A percentile compares a stretch with the other conserved stretches of the same genome.
These are phyloP conservation scores for Caenorhabditis imperialis DNA, from an alignment of 2,888 invertebrate species.

Conservation along the genomic window DNA sequence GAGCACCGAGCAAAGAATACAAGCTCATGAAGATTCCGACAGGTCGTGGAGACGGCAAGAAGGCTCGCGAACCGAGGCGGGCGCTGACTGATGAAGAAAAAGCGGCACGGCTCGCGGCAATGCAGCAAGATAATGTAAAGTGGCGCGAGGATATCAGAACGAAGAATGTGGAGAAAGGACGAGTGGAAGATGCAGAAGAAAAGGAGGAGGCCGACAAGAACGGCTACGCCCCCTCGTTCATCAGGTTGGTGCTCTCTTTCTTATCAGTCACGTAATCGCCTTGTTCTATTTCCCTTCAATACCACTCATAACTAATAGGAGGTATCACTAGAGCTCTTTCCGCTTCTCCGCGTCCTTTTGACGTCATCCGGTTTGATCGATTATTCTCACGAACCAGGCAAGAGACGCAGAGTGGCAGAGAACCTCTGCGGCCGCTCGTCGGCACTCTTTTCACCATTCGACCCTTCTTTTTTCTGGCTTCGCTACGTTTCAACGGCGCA, in stretches of 20 bases:
- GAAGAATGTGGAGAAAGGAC: constrained; percentile 35
- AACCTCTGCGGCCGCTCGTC: too few relatives aligned
- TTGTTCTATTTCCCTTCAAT: too few relatives aligned
- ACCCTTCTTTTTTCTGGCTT: too few relatives aligned
- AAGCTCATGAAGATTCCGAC: constrained; percentile 47
- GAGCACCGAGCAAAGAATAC: constrained; percentile 32
- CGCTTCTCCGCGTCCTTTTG: too few relatives aligned
- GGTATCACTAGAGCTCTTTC: too few relatives aligned
- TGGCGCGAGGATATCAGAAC: constrained; percentile 55
- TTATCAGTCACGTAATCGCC: too few relatives aligned
- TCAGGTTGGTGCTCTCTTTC: constrained; percentile 37
- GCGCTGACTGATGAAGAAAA: constrained; percentile 60
- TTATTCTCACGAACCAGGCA: too few relatives aligned
- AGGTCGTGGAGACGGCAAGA: constrained; percentile 25
- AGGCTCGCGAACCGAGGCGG: constrained; percentile 42
- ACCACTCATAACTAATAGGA: too few relatives aligned
- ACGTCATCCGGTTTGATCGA: too few relatives aligned
- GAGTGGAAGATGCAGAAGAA: constrained; percentile 46
- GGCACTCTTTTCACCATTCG: too few relatives aligned
- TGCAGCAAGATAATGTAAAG: constrained; percentile 69
- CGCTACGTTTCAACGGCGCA: too few relatives aligned
- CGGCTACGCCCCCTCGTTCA: constrained; percentile 60
- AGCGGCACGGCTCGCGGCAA: constrained; percentile 62
- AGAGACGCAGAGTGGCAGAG: constrained; percentile 10
- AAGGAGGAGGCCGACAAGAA: constrained; percentile 52